Percentiles rank a stretch among this genome's conserved stretches.
Evolutionary conservation across 2,888 invertebrate species (phyloP).

Genomic region (Barypeithes pellucidus): DNA sequence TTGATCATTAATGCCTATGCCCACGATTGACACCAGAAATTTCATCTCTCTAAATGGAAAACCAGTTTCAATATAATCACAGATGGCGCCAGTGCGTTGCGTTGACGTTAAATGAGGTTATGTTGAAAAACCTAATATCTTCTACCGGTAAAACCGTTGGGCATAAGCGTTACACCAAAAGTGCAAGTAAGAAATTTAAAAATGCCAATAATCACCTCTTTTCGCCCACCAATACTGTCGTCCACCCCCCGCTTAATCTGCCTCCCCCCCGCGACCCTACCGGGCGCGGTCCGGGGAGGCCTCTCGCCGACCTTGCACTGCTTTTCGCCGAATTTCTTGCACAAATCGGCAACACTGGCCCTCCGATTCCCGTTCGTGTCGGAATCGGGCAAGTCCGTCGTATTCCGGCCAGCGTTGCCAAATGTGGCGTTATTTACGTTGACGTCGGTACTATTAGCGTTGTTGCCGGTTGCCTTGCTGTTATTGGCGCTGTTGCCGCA

Average conservation of each 20-base stretch:
- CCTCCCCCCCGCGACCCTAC: constrained; percentile 44
- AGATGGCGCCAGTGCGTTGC: too few relatives aligned
- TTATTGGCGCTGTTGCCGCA: constrained; percentile 60
- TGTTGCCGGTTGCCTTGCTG: constrained; percentile 38
- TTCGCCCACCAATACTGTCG: constrained; percentile 28
- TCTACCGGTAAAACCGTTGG: not conserved
- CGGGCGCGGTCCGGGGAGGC: constrained; percentile 38
- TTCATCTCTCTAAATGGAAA: too few relatives aligned
- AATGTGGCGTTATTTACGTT: constrained; percentile 66
- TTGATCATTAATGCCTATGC: too few relatives aligned
- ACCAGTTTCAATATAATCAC: too few relatives aligned
- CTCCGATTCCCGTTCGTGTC: constrained; percentile 75
- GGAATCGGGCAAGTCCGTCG: constrained; percentile 57
- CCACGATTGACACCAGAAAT: too few relatives aligned
- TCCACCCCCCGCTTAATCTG: constrained; percentile 46
- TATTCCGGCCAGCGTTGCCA: constrained; percentile 55
- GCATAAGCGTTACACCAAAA: not conserved
- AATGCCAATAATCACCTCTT: constrained; percentile 47
- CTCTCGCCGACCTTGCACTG: constrained; percentile 22
- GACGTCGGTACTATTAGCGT: constrained; percentile 18
- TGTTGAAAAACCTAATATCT: too few relatives aligned
- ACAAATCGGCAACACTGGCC: constrained; percentile 75
- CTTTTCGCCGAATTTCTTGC: constrained; percentile 73
- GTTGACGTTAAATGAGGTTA: too few relatives aligned
- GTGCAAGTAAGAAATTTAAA: constrained; percentile 8